A percentile compares a stretch with the other conserved stretches of the same genome.
Conservation (phyloP, 2,888 invertebrate genomes). For the Gymnosoma rotundatum region DNA sequence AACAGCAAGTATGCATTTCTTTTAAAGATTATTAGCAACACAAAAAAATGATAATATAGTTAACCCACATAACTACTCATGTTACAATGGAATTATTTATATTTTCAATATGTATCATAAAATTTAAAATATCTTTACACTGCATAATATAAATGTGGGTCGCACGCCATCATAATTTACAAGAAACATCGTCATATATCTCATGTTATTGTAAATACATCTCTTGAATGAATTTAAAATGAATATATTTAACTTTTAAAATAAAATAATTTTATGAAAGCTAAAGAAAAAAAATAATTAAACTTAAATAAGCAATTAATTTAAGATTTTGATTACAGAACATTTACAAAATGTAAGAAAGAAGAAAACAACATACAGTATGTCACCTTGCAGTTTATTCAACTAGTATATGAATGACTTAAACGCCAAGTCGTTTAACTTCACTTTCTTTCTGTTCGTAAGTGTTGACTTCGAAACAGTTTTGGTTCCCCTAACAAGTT, state of each 20-base stretch:
- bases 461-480: too few relatives aligned
- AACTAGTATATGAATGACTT: too few relatives aligned
- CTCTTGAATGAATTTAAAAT: too few relatives aligned
- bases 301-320: neutral
- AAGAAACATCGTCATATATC: neutral
- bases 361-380: neutral
- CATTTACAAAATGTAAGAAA: neutral
- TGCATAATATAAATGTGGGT: conserved; percentile 42
- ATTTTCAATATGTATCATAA: conserved; percentile 12
- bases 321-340: neutral
- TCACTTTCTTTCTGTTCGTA: too few relatives aligned
- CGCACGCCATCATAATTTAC: conserved; percentile 21
- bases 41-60: conserved; percentile 33
- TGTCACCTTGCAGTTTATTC: too few relatives aligned
- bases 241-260: too few relatives aligned
- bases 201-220: too few relatives aligned
- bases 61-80: conserved; percentile 57
- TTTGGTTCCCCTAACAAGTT: too few relatives aligned
- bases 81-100: conserved; percentile 29
- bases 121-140: conserved; percentile 5
- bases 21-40: neutral
- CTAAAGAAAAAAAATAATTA: neutral
- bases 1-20: too few relatives aligned
- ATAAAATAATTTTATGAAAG: too few relatives aligned
- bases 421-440: too few relatives aligned